These are phyloP conservation scores for Drosophila anomelani DNA, from an alignment of 2,888 invertebrate species.

Conservation along the genomic window DNA sequence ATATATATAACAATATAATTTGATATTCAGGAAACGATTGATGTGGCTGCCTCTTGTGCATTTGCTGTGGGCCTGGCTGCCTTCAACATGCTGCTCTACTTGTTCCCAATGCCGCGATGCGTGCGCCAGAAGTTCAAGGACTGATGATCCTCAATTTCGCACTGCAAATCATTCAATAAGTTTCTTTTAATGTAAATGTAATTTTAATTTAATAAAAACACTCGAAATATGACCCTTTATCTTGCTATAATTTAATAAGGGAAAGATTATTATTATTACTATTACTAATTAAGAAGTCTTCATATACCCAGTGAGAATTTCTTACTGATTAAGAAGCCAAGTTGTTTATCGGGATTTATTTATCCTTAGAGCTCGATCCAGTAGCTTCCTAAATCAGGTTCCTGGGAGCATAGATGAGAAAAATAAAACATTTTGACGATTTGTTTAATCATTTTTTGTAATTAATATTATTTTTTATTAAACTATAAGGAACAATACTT, in stretches of 20 bases:
- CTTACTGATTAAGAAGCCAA: no score
- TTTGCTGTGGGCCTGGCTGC: constrained; percentile 93
- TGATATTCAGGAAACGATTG: constrained; percentile 87
- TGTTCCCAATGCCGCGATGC: constrained; percentile 93
- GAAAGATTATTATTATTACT: no score
- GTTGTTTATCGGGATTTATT: no score
- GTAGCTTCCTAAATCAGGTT: no score
- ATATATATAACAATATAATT: constrained; percentile 62
- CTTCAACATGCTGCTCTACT: constrained; percentile 93
- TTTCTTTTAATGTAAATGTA: constrained; percentile 30
- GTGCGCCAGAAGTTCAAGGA: constrained; percentile 93
- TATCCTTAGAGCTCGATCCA: no score
- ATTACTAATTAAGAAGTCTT: background rate
- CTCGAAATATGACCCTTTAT: background rate
- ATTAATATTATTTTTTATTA: no score
- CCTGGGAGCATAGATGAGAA: no score
- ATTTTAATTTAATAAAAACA: constrained; percentile 21
- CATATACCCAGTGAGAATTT: no score
- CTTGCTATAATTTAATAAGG: fast-evolving
- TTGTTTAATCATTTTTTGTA: no score
- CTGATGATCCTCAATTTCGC: constrained; percentile 58
- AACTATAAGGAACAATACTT: no score
- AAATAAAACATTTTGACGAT: no score
- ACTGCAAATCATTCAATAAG: constrained; percentile 18
- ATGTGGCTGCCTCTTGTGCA: constrained; percentile 92